Conservation (phyloP, 2,113 vertebrate genomes). For the Athene noctua region DNA sequence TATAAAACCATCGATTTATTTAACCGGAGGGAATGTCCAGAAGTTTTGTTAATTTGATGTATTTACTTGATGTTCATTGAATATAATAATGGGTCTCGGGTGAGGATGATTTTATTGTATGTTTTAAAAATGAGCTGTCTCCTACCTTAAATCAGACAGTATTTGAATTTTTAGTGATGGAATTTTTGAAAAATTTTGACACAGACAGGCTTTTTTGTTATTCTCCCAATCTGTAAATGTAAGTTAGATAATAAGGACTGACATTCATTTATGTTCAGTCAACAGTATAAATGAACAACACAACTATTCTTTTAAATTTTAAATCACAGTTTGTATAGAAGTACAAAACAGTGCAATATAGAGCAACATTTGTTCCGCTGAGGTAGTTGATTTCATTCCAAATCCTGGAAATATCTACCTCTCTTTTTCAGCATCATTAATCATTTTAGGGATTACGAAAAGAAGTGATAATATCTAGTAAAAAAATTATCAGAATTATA, state of each 20-base stretch:
- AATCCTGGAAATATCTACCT: background rate
- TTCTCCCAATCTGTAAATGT: background rate
- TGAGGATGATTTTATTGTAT: background rate
- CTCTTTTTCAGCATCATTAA: background rate
- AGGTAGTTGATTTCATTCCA: constrained; percentile 36
- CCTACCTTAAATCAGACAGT: background rate
- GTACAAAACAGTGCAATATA: background rate
- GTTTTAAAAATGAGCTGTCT: background rate
- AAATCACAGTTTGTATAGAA: constrained; percentile 34
- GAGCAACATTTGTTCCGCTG: background rate
- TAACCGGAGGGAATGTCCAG: background rate
- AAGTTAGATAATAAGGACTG: background rate
- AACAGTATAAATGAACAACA: background rate
- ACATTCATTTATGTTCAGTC: background rate
- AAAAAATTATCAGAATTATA: background rate
- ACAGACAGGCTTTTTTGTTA: background rate
- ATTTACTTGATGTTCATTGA: background rate
- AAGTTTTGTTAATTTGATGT: background rate
- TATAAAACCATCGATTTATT: background rate
- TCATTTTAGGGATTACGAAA: background rate
- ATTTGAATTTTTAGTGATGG: background rate
- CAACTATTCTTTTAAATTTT: constrained; percentile 38
- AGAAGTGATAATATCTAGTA: background rate
- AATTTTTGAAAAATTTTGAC: background rate
- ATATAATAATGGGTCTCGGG: background rate